Evolutionary conservation across 2,797 vertebrate species (phyloP), one percentile per base, ranked within the genome.

Genomic region (Delichon dasypus): DNA sequence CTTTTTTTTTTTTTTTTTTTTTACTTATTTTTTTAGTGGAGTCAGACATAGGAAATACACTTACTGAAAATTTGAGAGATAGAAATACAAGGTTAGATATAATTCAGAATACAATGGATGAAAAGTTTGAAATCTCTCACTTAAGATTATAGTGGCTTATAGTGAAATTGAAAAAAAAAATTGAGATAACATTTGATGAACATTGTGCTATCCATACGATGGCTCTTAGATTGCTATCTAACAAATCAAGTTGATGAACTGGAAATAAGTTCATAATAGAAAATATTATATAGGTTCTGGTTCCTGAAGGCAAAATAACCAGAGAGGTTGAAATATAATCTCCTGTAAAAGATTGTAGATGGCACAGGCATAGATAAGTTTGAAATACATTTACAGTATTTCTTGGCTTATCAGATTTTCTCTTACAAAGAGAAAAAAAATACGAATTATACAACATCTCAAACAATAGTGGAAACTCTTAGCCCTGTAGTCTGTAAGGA

Each of bases 381-480:
- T 95, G 50, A 97, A 97, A 96, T 86, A 72, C 13, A 91, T 95
- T 97, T 93, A 89, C 21, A 89, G 17, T 96, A 85, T 84, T 94
- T 95, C 76, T 96, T 75, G 62, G 18, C 30, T 85, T 90, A 92
- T 94, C 90, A 95, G 57, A 93, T 67, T 92, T 86, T 85, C 76
- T 78, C 74, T 92, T 80, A 81, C 36, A 65, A 97, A 38, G 38
- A 38, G 38, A 38, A 38, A 38, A 38, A 38, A 12, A 92, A 66
- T 88, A 89, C n/a, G n/a, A 92, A 81, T 97, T 96, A 89, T 54
- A 54, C 72, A 95, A 64, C 62, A 95, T 85, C 21, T 42, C 78
- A 90, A 81, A 91, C 38, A 94, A 88, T 8, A 92, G 22, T 44
- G 77, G 34, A 74, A 85, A 84, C 13, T 91, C 42, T 80, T 86